Evolutionary conservation across 2,113 vertebrate genomes (phyloP).

Genomic region (Nasalis larvatus): DNA sequence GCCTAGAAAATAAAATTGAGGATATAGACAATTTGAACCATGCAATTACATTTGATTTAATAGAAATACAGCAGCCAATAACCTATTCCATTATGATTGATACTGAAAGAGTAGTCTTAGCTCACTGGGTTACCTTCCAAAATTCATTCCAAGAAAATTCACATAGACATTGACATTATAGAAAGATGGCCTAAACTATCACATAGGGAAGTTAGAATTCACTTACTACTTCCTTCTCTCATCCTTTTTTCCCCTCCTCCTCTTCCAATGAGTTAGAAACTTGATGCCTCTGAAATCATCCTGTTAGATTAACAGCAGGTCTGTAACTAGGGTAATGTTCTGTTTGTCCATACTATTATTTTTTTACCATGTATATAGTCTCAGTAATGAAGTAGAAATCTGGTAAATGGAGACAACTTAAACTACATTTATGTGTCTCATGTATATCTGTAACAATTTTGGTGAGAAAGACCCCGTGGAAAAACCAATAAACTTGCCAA

Average conservation of each 20-base stretch:
- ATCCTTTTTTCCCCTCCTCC: not conserved
- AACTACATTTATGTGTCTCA: not conserved
- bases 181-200: not conserved
- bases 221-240: not conserved
- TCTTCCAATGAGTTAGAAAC: not conserved
- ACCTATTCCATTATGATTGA: not conserved
- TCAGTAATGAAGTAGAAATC: constrained; percentile 9
- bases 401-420: not conserved
- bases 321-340: constrained; percentile 17
- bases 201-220: not conserved
- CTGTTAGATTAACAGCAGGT: not conserved
- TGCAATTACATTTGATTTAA: not conserved
- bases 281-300: not conserved
- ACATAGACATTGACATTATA: not conserved
- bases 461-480: not conserved
- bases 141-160: not conserved
- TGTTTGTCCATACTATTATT: not conserved
- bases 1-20: not conserved
- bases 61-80: not conserved
- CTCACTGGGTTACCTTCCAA: not conserved
- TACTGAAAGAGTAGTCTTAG: not conserved
- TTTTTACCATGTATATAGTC: not conserved
- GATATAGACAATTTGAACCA: not conserved
- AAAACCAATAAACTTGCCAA: not conserved
- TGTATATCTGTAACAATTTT: not conserved